phyloP scores from a whole-genome alignment of 2,888 invertebrate genomes.

The Sinelater perroti region DNA sequence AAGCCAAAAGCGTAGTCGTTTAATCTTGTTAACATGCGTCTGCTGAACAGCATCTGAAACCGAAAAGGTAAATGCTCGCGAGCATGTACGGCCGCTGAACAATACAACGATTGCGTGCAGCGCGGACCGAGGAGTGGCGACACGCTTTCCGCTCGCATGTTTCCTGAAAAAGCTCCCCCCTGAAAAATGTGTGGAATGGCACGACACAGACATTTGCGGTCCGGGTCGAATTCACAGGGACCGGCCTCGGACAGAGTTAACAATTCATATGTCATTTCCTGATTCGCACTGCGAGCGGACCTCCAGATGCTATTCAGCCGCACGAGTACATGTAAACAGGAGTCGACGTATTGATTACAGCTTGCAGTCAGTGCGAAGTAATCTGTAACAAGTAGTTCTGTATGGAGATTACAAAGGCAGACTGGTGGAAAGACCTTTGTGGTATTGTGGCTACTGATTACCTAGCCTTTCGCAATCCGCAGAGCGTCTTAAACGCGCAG shows the following conservation, averaged over 20 bases:
- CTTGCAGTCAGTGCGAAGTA: neutral
- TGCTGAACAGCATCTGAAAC: neutral
- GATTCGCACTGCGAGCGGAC: no score
- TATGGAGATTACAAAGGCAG: neutral
- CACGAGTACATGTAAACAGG: neutral
- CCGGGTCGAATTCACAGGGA: neutral
- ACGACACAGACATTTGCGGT: neutral
- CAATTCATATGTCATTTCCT: no score
- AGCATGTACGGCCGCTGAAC: neutral
- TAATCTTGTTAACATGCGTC: no score
- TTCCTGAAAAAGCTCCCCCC: neutral
- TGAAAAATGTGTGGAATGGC: neutral
- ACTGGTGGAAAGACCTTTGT: neutral
- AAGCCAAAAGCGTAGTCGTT: no score
- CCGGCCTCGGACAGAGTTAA: neutral
- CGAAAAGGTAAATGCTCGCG: neutral
- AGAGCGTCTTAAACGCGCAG: no score
- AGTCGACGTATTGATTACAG: neutral
- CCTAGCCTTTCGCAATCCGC: no score
- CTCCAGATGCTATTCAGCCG: neutral
- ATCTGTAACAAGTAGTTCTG: constrained; percentile 1
- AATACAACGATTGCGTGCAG: constrained; percentile 4
- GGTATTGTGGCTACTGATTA: no score
- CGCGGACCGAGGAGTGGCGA: constrained; percentile 1
- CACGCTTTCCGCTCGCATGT: constrained; percentile 6